Evolutionary conservation across 2,888 invertebrate species (phyloP).

Genomic region (Chrysolina americana): DNA sequence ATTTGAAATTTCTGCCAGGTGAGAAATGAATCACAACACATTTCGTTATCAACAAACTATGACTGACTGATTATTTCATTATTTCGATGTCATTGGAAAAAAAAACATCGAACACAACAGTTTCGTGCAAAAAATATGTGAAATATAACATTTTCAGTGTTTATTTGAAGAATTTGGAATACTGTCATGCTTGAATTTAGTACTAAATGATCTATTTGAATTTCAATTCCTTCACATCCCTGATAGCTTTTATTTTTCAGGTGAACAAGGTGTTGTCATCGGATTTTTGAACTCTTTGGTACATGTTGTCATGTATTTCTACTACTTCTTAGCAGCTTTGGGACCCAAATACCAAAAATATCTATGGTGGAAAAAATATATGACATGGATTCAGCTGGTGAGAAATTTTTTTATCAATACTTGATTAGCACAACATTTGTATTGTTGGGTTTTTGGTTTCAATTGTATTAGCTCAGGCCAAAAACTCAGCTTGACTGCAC

Average conservation of each 20-base stretch:
- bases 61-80: neutral
- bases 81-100: neutral
- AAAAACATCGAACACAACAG: neutral
- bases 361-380: conserved; percentile 95
- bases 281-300: conserved; percentile 91
- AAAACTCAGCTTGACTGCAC: too few relatives aligned
- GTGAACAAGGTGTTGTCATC: conserved; percentile 90
- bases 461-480: too few relatives aligned
- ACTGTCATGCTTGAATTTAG: too few relatives aligned
- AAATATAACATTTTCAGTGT: too few relatives aligned
- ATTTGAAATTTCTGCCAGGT: conserved; percentile 83
- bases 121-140: too few relatives aligned
- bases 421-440: too few relatives aligned
- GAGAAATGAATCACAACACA: conserved; percentile 20
- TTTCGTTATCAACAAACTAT: neutral
- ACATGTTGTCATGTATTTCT: conserved; percentile 93
- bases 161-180: too few relatives aligned
- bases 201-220: too few relatives aligned
- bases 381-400: conserved; percentile 90
- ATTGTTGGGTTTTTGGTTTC: too few relatives aligned
- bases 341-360: conserved; percentile 92
- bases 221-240: neutral
- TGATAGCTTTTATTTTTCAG: conserved; percentile 68
- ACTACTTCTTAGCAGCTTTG: conserved; percentile 89
- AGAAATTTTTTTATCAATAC: too few relatives aligned